Evolutionary conservation across 2,113 vertebrate genomes (phyloP).

Genomic region (Brachyhypopomus occidentalis): DNA sequence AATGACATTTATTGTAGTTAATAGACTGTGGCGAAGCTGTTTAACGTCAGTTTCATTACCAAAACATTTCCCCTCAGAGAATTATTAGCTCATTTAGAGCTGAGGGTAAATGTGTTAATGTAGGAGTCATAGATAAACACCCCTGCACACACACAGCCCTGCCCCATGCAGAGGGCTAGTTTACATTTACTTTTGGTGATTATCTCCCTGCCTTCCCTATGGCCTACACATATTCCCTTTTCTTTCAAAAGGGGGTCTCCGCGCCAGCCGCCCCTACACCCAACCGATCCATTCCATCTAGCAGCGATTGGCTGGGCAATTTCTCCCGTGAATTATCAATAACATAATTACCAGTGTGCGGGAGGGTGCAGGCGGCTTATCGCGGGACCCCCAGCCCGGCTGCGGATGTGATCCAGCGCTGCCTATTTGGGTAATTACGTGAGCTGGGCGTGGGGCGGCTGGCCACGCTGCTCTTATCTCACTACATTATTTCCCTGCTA

Average conservation of each 20-base stretch:
- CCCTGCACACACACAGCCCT: conserved; percentile 52
- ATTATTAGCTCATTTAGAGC: conserved; percentile 80
- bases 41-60: conserved; percentile 84
- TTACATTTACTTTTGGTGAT: conserved; percentile 80
- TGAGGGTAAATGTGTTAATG: conserved; percentile 77
- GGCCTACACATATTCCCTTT: conserved; percentile 78
- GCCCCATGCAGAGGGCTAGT: conserved; percentile 72
- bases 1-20: conserved; percentile 84
- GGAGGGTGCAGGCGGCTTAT: conserved; percentile 76
- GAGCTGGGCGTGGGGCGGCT: conserved; percentile 70
- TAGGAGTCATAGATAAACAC: conserved; percentile 78
- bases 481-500: conserved; percentile 73
- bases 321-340: conserved; percentile 82
- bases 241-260: conserved; percentile 74
- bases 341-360: conserved; percentile 82
- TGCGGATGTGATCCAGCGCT: conserved; percentile 75
- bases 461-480: conserved; percentile 73
- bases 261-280: conserved; percentile 59
- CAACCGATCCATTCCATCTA: conserved; percentile 75
- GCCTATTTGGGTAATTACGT: conserved; percentile 79
- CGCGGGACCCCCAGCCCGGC: conserved; percentile 67
- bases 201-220: conserved; percentile 76
- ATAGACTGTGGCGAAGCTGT: conserved; percentile 80
- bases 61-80: conserved; percentile 79
- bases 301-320: conserved; percentile 73